Evolutionary conservation across 53 echinoderm and acorn worm genomes (phyloP).

Genomic region (Apostichopus leukothele): DNA sequence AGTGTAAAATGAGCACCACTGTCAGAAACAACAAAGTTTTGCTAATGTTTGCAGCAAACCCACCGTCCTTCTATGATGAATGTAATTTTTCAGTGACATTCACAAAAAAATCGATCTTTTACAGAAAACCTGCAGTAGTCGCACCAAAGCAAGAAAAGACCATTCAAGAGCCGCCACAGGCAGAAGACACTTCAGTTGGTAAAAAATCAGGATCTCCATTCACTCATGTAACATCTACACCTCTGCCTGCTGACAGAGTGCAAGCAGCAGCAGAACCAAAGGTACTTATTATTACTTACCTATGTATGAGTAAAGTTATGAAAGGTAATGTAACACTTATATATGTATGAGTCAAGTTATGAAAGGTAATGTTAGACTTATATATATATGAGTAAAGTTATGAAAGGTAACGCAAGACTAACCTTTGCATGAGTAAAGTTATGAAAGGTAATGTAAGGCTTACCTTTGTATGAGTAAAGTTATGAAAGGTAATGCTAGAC

Average conservation of each 20-base stretch:
- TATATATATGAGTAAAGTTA: no score
- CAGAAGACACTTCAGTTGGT: background rate
- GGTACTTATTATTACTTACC: background rate
- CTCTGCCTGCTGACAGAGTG: background rate
- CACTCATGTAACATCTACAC: constrained; percentile 52
- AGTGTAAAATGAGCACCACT: no score
- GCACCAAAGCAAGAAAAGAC: background rate
- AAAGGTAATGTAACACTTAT: no score
- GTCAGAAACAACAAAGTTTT: no score
- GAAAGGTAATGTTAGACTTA: no score
- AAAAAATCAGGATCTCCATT: constrained; percentile 51
- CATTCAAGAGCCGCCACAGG: background rate
- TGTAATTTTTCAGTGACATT: background rate
- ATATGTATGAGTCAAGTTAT: no score
- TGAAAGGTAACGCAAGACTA: no score
- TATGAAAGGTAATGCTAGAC: no score
- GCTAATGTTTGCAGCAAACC: no score
- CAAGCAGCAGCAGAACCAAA: constrained; percentile 7
- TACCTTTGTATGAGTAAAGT: no score
- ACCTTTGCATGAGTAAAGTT: no score
- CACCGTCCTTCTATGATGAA: background rate
- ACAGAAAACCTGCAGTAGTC: background rate
- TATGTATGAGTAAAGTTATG: background rate
- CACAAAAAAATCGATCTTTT: background rate
- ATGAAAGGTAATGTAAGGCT: no score